phyloP scores from a whole-genome alignment of 2,888 invertebrate genomes.

The Scaeva pyrastri region DNA sequence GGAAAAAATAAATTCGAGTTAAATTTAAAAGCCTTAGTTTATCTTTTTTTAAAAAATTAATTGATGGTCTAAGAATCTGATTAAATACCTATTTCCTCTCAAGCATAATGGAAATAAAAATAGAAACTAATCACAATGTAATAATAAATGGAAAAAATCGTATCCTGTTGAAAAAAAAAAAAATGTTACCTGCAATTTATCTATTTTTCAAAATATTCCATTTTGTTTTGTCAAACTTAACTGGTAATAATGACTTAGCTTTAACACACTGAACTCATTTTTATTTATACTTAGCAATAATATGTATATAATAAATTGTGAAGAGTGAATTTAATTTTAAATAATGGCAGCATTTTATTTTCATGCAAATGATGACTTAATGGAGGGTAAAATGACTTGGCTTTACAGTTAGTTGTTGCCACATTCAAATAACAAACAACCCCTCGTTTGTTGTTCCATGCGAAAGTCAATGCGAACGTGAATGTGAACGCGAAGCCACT shows the following conservation, averaged over 20 bases:
- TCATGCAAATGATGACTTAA: constrained; percentile 33
- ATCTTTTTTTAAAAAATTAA: too few species aligned
- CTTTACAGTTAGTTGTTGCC: constrained; percentile 11
- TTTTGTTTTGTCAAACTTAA: background rate
- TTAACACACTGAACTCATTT: constrained; percentile 1
- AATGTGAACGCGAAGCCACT: background rate
- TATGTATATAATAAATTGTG: too few species aligned
- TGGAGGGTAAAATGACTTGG: constrained; percentile 36
- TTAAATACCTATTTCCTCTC: too few species aligned
- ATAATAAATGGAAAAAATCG: too few species aligned
- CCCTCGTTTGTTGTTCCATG: background rate
- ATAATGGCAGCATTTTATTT: constrained; percentile 27
- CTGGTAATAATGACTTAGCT: too few species aligned
- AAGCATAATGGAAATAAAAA: too few species aligned
- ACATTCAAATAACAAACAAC: constrained; percentile 19
- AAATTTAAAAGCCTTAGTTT: too few species aligned
- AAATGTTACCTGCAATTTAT: background rate
- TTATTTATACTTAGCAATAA: background rate
- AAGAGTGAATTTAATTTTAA: constrained; percentile 25
- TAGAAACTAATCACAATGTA: too few species aligned
- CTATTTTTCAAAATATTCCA: background rate
- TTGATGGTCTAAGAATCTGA: too few species aligned
- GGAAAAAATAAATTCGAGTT: too few species aligned
- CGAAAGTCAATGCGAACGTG: too few species aligned
- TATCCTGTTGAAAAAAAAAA: too few species aligned